Evolutionary conservation across 2,113 vertebrate species (phyloP).

Genomic region (Pseudonaja textilis): DNA sequence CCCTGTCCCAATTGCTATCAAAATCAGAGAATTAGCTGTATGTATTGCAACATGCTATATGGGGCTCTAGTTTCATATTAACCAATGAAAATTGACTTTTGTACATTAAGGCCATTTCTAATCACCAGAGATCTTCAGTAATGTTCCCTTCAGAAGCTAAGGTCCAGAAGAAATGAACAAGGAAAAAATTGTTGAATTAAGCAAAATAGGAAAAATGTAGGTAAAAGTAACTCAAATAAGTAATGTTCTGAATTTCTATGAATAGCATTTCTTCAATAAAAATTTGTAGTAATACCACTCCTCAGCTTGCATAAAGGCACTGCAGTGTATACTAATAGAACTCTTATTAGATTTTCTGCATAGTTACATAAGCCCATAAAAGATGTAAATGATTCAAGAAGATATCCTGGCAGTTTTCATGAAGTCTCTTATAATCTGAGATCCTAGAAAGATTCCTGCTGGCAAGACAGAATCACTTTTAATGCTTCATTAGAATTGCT

Average conservation of each 20-base stretch:
- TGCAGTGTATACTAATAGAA: conserved; percentile 68
- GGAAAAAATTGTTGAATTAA: conserved; percentile 58
- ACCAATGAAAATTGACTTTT: conserved; percentile 42
- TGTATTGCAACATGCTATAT: conserved; percentile 25
- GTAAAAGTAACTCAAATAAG: conserved; percentile 61
- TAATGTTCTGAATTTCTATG: conserved; percentile 22
- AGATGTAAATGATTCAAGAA: conserved; percentile 78
- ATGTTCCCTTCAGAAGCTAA: conserved; percentile 35
- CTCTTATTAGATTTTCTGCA: conserved; percentile 81
- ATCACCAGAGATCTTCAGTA: conserved; percentile 43
- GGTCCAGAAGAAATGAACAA: conserved; percentile 44
- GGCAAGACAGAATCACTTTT: conserved; percentile 76
- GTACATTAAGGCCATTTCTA: conserved; percentile 52
- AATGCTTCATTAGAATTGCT: conserved; percentile 71
- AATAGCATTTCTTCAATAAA: conserved; percentile 49
- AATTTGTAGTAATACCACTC: conserved; percentile 53
- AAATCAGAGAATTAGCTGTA: neutral
- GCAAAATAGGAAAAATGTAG: conserved; percentile 50
- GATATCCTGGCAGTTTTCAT: conserved; percentile 71
- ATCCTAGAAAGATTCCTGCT: conserved; percentile 68
- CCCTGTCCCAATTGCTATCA: neutral
- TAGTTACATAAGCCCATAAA: conserved; percentile 78
- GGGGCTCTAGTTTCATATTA: conserved; percentile 49
- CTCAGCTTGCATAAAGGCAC: conserved; percentile 62
- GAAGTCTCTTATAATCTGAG: conserved; percentile 74